Base-by-base conservation (phyloP, 2,113 vertebrate species). In the Phyllostomus hastatus region DNA sequence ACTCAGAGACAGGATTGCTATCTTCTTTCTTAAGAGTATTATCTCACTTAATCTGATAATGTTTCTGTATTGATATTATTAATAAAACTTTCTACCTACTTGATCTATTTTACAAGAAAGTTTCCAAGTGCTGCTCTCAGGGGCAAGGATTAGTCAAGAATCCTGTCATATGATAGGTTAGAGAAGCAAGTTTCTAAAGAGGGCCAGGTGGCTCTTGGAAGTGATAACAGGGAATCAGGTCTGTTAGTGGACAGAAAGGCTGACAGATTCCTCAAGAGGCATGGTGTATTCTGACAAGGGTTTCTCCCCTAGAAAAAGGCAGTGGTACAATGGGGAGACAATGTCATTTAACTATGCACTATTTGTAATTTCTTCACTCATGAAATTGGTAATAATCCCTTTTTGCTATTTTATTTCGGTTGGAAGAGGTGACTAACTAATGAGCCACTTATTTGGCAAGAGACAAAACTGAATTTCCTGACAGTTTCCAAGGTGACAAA, bases 21-120 rank as follows among this genome's bases (percentile, higher is more conserved):
- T 54, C 59, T 86, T 83, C 35, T 76, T 84, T 91, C 61, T 57
- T 73, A 78, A 83, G 41, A 35, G 26, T 69, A 95, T 16, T 43
- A 7, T 46, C n/a, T 76, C 70, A 59, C 7, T 52, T 2, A 83
- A n/a, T 82, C 20, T 75, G 8, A 41, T 81, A 43, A 52, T 9
- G 3, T 85, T 57, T 17, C 35, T 59, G 82, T 35, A 4, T 64
- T 75, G 4, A 5, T n/a, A 81, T 10, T 54, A 46, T 9, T 26
- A 87, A 67, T 35, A n/a, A 81, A 87, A 83, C 4, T 31, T 28
- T 70, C 22, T 80, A 43, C 52, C 24, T 54, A 75, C 17, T 17
- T 31, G 10, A 54, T 9, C 17, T 48, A n/a, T 46, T 91, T 83
- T 19, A 84, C 17, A 94, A 64, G 16, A 52, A 48, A 43, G 7